A percentile compares a stretch with the other conserved stretches of the same genome.
Evolutionary conservation across 2,888 invertebrate genomes (phyloP).

Genomic region (Tetropium fuscum): DNA sequence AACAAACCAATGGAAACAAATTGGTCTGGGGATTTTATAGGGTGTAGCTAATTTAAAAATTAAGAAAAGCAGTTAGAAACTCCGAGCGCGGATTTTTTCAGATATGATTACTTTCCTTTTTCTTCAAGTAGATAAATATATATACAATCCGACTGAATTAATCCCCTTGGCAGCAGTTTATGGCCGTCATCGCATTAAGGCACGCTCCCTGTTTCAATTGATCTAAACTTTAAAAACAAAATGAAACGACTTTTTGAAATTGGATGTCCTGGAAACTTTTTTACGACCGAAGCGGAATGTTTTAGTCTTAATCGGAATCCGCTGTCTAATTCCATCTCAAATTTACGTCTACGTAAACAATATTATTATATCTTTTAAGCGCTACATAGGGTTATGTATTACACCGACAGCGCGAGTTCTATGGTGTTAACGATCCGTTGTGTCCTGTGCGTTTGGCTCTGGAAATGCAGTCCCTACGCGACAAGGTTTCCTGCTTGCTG

Average conservation of each 20-base stretch:
- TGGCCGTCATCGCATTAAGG: neutral
- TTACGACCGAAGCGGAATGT: conserved; percentile 20
- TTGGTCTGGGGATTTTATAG: too few relatives aligned
- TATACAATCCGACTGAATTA: neutral
- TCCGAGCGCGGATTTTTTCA: too few relatives aligned
- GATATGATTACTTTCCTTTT: neutral
- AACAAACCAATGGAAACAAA: too few relatives aligned
- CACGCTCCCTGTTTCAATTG: neutral
- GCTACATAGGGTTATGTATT: neutral
- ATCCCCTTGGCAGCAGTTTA: neutral
- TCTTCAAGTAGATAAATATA: neutral
- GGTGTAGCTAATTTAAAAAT: too few relatives aligned
- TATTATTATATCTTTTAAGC: conserved; percentile 8
- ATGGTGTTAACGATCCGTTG: too few relatives aligned
- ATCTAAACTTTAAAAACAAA: conserved; percentile 11
- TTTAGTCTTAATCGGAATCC: conserved; percentile 3
- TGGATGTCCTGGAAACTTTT: conserved; percentile 27
- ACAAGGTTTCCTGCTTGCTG: too few relatives aligned
- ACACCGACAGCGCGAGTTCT: neutral
- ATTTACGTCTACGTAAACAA: conserved; percentile 15
- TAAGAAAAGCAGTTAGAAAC: too few relatives aligned
- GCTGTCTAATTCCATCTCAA: conserved; percentile 13
- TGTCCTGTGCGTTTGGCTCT: too few relatives aligned
- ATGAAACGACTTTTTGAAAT: conserved; percentile 19
- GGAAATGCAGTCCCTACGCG: too few relatives aligned